A percentile compares a stretch with the other conserved stretches of the same genome.
Evolutionary conservation across 2,888 invertebrate species (phyloP).

Genomic region (Yponomeuta plumbellus): DNA sequence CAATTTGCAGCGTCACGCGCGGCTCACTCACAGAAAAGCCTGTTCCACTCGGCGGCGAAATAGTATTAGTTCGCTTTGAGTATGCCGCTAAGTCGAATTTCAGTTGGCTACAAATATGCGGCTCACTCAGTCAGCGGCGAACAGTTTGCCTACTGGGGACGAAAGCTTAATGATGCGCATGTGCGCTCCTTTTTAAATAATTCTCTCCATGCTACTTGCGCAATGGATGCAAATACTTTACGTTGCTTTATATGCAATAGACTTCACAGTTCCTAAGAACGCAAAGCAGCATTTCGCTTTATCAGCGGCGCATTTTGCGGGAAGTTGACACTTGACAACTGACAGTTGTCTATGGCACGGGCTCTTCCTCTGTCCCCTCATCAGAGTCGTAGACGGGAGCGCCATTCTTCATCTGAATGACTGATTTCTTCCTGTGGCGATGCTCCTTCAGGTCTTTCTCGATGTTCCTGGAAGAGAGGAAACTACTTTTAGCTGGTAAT

Average conservation of each 20-base stretch:
- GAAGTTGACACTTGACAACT: neutral
- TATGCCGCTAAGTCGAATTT: too few relatives aligned
- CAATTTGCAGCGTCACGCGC: too few relatives aligned
- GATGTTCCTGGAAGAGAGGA: slow-evolving; percentile 44
- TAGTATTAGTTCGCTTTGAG: too few relatives aligned
- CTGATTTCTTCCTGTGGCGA: slow-evolving; percentile 76
- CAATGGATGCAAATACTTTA: neutral
- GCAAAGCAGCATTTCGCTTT: neutral
- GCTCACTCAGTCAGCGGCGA: too few relatives aligned
- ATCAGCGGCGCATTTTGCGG: slow-evolving; percentile 12
- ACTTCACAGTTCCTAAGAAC: neutral
- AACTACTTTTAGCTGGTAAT: neutral
- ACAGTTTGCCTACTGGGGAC: too few relatives aligned
- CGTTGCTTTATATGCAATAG: neutral
- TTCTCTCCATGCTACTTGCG: too few relatives aligned
- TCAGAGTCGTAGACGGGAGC: slow-evolving; percentile 76
- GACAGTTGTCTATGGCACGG: slow-evolving; percentile 66
- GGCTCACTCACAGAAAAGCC: too few relatives aligned
- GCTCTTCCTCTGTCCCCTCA: slow-evolving; percentile 81
- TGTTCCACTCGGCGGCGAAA: too few relatives aligned
- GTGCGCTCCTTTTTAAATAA: too few relatives aligned
- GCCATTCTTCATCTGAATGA: slow-evolving; percentile 75
- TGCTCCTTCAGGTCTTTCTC: slow-evolving; percentile 72
- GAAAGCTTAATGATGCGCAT: too few relatives aligned
- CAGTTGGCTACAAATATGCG: too few relatives aligned